phyloP scores from a whole-genome alignment of 2,888 invertebrate genomes.

The Pyrrhia umbra region DNA sequence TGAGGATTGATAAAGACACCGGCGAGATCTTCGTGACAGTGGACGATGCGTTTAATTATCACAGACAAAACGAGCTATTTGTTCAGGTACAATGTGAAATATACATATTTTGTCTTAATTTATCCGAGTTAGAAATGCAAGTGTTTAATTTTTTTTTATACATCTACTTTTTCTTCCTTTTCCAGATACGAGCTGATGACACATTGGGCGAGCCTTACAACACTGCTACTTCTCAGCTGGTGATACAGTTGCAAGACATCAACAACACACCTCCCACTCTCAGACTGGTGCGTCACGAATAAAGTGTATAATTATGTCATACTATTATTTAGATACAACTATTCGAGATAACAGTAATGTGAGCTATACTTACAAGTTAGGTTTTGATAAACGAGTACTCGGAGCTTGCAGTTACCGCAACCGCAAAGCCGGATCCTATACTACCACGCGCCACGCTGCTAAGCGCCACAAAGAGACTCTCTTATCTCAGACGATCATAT shows the following conservation, averaged over 20 bases:
- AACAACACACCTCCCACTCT: constrained; percentile 94
- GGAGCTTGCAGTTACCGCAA: no score
- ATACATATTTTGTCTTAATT: no score
- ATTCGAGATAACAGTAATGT: no score
- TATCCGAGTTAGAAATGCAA: no score
- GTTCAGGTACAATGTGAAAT: constrained; percentile 79
- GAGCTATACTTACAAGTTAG: no score
- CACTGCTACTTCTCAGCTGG: constrained; percentile 88
- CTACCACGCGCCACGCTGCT: no score
- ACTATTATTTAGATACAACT: neutral
- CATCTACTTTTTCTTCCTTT: neutral
- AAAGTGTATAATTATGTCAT: no score
- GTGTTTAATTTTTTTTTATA: neutral
- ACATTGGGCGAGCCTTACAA: constrained; percentile 84
- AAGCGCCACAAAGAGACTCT: no score
- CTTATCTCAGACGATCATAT: no score
- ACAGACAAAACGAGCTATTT: constrained; percentile 89
- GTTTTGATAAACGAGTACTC: no score
- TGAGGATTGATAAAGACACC: constrained; percentile 86
- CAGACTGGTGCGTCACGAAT: constrained; percentile 85
- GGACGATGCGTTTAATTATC: constrained; percentile 91
- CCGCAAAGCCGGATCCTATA: no score
- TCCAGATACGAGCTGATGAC: constrained; percentile 84
- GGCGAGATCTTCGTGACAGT: constrained; percentile 90
- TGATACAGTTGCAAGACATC: constrained; percentile 92